Conservation (phyloP, 2,797 vertebrate genomes). For the Poecilia gillii region DNA sequence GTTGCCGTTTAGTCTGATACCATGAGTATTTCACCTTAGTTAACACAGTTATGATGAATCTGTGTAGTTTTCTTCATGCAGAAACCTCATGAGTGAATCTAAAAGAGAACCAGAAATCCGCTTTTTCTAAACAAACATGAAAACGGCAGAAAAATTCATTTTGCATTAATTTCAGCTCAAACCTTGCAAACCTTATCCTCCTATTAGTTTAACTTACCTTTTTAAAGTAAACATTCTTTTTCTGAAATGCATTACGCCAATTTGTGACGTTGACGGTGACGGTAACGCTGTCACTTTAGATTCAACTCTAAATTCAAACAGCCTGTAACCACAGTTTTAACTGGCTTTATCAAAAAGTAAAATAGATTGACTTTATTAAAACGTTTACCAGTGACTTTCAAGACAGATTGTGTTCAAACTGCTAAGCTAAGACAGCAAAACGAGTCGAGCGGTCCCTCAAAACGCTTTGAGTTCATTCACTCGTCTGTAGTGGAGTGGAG, state of each 20-base stretch:
- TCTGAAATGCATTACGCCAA: neutral
- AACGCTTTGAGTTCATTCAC: neutral
- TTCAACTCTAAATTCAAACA: neutral
- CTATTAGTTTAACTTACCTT: neutral
- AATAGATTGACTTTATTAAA: neutral
- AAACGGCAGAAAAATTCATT: neutral
- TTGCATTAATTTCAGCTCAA: neutral
- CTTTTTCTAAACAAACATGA: neutral
- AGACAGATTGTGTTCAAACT: neutral
- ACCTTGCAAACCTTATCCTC: neutral
- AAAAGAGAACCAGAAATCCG: neutral
- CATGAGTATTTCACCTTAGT: neutral
- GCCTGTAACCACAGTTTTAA: neutral
- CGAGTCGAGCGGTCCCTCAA: neutral
- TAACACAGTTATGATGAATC: neutral
- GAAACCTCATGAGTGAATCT: neutral
- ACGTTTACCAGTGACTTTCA: neutral
- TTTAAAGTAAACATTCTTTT: neutral
- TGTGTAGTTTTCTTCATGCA: neutral
- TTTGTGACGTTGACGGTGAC: neutral
- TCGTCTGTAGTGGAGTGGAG: neutral
- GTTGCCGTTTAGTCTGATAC: neutral
- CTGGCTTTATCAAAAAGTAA: neutral
- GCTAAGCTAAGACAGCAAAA: neutral
- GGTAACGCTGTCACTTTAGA: neutral